Percentiles rank a stretch among this genome's conserved stretches.
phyloP scores from a whole-genome alignment of 2,113 vertebrate species.

The Junco hyemalis region DNA sequence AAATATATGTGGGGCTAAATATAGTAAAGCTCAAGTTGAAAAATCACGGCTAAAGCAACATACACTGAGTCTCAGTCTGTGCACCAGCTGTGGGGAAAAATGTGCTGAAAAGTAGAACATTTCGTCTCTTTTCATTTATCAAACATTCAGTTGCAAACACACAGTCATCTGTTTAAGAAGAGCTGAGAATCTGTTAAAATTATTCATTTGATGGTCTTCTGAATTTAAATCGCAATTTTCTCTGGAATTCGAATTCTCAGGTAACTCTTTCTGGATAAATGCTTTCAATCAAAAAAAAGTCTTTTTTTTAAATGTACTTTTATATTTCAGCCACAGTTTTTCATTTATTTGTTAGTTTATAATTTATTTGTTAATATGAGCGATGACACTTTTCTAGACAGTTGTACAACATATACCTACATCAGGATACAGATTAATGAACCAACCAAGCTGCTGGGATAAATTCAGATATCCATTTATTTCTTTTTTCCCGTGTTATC shows the following conservation, averaged over 20 bases:
- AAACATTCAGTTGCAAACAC: constrained; percentile 75
- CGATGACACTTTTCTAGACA: neutral
- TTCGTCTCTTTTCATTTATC: constrained; percentile 80
- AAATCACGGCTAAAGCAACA: constrained; percentile 80
- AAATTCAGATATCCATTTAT: neutral
- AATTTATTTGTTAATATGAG: neutral
- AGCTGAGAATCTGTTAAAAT: constrained; percentile 67
- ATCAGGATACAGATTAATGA: neutral
- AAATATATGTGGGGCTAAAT: constrained; percentile 77
- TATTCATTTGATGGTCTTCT: constrained; percentile 61
- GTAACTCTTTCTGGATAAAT: constrained; percentile 22
- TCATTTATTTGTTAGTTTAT: neutral
- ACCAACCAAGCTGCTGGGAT: neutral
- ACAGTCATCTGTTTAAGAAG: constrained; percentile 66
- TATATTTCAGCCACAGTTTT: neutral
- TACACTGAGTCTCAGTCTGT: constrained; percentile 78
- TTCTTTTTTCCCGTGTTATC: neutral
- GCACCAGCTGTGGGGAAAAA: constrained; percentile 82
- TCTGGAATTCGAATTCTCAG: constrained; percentile 19
- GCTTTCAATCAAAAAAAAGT: neutral
- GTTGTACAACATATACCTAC: neutral
- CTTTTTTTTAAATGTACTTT: neutral
- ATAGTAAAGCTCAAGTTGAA: constrained; percentile 78
- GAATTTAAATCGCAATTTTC: constrained; percentile 37
- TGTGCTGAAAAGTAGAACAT: constrained; percentile 84